Evolutionary conservation across 2,888 invertebrate species (phyloP).

Genomic region (Xylota segnis): DNA sequence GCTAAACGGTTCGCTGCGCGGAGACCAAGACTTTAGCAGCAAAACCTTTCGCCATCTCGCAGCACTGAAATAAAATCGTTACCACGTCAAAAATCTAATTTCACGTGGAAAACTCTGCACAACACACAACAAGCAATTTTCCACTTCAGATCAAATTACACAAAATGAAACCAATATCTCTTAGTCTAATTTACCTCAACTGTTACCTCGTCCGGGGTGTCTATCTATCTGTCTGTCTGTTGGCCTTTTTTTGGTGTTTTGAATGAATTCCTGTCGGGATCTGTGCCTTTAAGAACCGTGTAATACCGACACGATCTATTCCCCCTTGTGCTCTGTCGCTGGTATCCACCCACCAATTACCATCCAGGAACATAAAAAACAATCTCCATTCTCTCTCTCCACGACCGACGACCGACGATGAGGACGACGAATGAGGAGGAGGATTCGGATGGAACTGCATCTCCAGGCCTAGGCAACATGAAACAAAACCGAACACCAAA

Average conservation of each 20-base stretch:
- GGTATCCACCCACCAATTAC: conserved; percentile 75
- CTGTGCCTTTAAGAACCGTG: conserved; percentile 63
- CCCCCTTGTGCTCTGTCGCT: conserved; percentile 23
- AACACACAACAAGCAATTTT: conserved; percentile 73
- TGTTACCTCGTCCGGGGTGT: conserved; percentile 27
- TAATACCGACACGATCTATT: conserved; percentile 73
- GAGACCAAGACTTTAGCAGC: conserved; percentile 10
- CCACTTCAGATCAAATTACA: conserved; percentile 77
- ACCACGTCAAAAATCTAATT: conserved; percentile 72
- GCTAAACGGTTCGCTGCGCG: conserved; percentile 34
- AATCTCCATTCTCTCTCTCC: not conserved
- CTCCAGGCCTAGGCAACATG: conserved; percentile 35
- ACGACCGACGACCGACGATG: no score
- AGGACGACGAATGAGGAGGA: no score
- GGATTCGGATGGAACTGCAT: not conserved
- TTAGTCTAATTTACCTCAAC: conserved; percentile 70
- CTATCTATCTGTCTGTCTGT: conserved; percentile 39
- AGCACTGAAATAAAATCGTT: conserved; percentile 70
- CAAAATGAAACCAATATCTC: conserved; percentile 77
- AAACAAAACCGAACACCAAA: conserved; percentile 69
- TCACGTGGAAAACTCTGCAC: conserved; percentile 62
- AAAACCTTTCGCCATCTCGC: conserved; percentile 66
- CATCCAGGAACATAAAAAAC: conserved; percentile 28
- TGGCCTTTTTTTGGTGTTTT: no score
- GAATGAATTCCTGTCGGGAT: conserved; percentile 56